Evolutionary conservation across 2,113 vertebrate genomes (phyloP), one percentile per base, ranked within the genome.

Genomic region (Percopsis transmontana): DNA sequence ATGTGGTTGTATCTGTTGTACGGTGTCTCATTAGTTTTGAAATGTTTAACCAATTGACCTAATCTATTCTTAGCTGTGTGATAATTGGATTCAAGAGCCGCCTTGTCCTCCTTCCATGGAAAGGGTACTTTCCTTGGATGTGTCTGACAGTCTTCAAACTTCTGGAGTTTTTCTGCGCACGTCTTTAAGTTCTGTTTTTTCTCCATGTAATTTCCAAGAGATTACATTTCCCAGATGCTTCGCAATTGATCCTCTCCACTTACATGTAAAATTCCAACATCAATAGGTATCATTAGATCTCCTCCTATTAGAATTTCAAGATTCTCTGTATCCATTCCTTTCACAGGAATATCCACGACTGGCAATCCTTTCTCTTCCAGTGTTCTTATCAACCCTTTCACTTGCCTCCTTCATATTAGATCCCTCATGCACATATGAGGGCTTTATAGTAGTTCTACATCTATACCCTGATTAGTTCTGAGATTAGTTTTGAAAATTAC

Each of bases 401-500:
- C 19, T 58, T 40, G 51, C 9, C 19, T 13, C 21, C 10, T 24
- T 53, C 1, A 53, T 21, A 10, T 53, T 21, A 2, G 51, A 53
- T 23, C 80, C 74, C 81, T 85, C 85, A 10, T 23, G 21, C 51
- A 53, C 2, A 57, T 27, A 18, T 16, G 2, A 6, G 55, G 55
- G 4, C 7, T 40, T n/a, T 58, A 27, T 40, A 58, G 13, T 5
- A 40, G 11, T 19, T 58, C 33, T 39, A 40, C 7, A 40, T 24
- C 11, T 11, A 39, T 7, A 39, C 55, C 13, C 13, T n/a, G 13
- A 14, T 47, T n/a, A 47, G 8, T 47, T 47, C n/a, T 47, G 13
- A 1, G 13, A 81, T 82, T 87, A 81, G n/a, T 47, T 47, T 47
- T 15, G 81, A 81, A n/a, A n/a, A n/a, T n/a, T n/a, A n/a, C 44